These are phyloP conservation scores for Phortica variegata DNA, from an alignment of 1,140 invertebrate genomes.

Conservation along the genomic window DNA sequence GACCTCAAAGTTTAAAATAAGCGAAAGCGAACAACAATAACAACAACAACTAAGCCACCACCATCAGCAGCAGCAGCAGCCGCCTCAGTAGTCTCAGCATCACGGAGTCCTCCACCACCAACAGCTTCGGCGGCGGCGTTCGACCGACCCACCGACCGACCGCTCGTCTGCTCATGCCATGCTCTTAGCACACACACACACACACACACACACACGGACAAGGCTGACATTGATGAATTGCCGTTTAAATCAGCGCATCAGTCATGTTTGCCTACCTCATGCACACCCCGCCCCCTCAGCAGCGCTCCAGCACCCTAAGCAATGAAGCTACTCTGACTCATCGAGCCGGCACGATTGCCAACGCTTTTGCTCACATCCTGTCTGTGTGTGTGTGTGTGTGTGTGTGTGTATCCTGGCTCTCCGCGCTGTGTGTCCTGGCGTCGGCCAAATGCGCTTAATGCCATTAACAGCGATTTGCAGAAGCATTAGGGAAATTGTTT, in stretches of 20 bases:
- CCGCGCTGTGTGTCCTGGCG: neutral
- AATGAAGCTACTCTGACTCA: neutral
- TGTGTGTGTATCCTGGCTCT: slow-evolving; percentile 24
- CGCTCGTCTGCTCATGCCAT: too few species aligned
- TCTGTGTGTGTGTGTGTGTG: neutral
- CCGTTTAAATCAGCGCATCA: slow-evolving; percentile 56
- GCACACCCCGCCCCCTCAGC: slow-evolving; percentile 11
- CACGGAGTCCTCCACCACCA: too few species aligned
- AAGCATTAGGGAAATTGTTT: slow-evolving; percentile 49
- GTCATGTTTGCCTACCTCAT: slow-evolving; percentile 41
- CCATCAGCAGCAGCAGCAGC: slow-evolving; percentile 3
- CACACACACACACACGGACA: slow-evolving; percentile 1
- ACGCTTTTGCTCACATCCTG: slow-evolving; percentile 17
- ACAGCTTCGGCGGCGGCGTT: too few species aligned
- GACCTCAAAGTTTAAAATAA: slow-evolving; percentile 36
- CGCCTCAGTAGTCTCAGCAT: too few species aligned
- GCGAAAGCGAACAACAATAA: neutral
- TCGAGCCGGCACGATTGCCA: slow-evolving; percentile 24
- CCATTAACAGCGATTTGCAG: slow-evolving; percentile 43
- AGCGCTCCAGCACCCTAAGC: neutral
- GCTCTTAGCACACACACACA: neutral
- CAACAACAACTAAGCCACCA: slow-evolving; percentile 1
- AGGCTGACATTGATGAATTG: slow-evolving; percentile 52
- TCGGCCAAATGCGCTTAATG: slow-evolving; percentile 30
- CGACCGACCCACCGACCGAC: too few species aligned